Conservation (phyloP, 2,888 invertebrate species). For the Ctenicera cuprea region DNA sequence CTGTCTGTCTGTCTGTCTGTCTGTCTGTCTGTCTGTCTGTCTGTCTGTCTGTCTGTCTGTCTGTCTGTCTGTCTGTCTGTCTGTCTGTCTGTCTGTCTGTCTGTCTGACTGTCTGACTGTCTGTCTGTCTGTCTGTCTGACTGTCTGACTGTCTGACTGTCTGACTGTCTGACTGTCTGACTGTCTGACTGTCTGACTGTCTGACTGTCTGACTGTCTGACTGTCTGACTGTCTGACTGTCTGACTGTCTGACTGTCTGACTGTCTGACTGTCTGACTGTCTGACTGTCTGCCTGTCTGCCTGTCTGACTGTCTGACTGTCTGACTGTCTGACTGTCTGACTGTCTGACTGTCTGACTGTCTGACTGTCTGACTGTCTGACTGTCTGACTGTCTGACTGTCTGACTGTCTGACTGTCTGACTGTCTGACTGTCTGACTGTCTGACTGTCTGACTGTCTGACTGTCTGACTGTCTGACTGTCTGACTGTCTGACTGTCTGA, state of each 20-base stretch:
- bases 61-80: conserved; percentile 22
- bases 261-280: conserved; percentile 25
- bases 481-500: conserved; percentile 56
- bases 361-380: conserved; percentile 54
- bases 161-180: conserved; percentile 17
- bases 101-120: conserved; percentile 20
- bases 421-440: conserved; percentile 28
- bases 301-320: conserved; percentile 23
- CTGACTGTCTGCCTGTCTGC: conserved; percentile 17
- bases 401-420: conserved; percentile 30
- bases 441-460: conserved; percentile 56
- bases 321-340: conserved; percentile 17
- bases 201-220: conserved; percentile 15
- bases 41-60: conserved; percentile 21
- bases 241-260: conserved; percentile 24
- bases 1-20: conserved; percentile 21
- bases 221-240: conserved; percentile 22
- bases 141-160: conserved; percentile 17
- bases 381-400: conserved; percentile 40
- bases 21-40: conserved; percentile 22
- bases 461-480: conserved; percentile 53
- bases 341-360: conserved; percentile 36
- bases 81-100: conserved; percentile 21
- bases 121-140: conserved; percentile 11
- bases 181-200: conserved; percentile 17